Percentiles rank a stretch among this genome's conserved stretches.
phyloP scores from a whole-genome alignment of 2,888 invertebrate genomes.

The Globia sparganii region DNA sequence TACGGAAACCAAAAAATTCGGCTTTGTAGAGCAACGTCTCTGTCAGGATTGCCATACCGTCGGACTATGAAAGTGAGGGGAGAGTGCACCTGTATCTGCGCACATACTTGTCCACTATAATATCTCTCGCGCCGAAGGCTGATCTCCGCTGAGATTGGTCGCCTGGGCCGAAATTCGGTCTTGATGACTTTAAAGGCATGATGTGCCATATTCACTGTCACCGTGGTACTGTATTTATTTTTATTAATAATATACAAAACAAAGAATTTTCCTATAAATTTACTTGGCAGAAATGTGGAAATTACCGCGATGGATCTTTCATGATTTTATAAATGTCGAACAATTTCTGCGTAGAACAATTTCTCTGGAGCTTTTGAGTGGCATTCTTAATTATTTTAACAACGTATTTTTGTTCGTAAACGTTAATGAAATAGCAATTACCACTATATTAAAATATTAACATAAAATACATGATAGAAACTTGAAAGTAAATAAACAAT shows the following conservation, averaged over 20 bases:
- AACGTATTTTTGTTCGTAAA: neutral
- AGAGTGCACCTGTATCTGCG: too few species aligned
- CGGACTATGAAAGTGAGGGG: neutral
- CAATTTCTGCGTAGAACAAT: neutral
- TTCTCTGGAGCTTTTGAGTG: neutral
- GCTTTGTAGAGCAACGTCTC: too few species aligned
- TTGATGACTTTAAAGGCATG: neutral
- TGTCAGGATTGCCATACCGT: neutral
- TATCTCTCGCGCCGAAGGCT: too few species aligned
- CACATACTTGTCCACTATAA: too few species aligned
- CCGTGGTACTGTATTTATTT: neutral
- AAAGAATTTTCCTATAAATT: slow-evolving; percentile 5
- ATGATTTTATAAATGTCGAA: slow-evolving; percentile 13
- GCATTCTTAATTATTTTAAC: neutral
- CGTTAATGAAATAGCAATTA: neutral
- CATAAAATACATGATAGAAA: neutral
- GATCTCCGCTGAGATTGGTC: too few species aligned
- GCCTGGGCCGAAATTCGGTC: neutral
- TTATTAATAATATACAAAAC: neutral
- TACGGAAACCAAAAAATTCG: neutral
- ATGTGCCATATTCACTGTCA: neutral
- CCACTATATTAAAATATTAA: neutral
- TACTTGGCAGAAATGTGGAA: slow-evolving; percentile 7
- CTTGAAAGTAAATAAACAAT: neutral
- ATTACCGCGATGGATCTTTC: slow-evolving; percentile 22